Evolutionary conservation across 2,113 vertebrate species (phyloP).

Genomic region (Pleuronectes platessa): DNA sequence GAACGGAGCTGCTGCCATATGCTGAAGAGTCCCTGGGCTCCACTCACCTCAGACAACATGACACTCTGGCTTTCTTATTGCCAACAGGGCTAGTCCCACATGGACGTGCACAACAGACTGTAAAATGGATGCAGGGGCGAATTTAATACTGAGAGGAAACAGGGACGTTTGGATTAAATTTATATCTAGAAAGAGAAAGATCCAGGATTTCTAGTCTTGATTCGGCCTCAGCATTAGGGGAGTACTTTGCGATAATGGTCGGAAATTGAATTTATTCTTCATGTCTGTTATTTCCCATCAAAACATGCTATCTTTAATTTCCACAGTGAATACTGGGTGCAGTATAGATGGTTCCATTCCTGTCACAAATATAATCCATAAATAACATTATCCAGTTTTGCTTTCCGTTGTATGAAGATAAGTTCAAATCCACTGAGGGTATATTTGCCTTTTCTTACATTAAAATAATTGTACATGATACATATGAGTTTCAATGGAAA

Average conservation of each 20-base stretch:
- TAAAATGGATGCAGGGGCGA: background rate
- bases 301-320: too few relatives aligned
- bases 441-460: background rate
- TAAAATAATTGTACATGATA: background rate
- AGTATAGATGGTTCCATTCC: background rate
- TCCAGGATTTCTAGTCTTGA: too few relatives aligned
- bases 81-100: slow-evolving; percentile 45
- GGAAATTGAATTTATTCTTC: too few relatives aligned
- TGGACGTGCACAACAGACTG: slow-evolving; percentile 13
- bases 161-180: background rate
- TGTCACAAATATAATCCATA: too few relatives aligned
- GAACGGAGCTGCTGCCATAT: slow-evolving; percentile 60
- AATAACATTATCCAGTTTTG: too few relatives aligned
- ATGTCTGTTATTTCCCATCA: too few relatives aligned
- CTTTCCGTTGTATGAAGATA: too few relatives aligned
- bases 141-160: slow-evolving; percentile 11
- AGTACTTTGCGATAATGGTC: background rate
- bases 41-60: slow-evolving; percentile 66
- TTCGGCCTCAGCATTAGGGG: too few relatives aligned
- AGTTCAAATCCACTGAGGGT: background rate
- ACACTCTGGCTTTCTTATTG: slow-evolving; percentile 52
- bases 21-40: slow-evolving; percentile 68
- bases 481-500: background rate
- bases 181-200: background rate
- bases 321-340: too few relatives aligned